These are phyloP conservation scores for Xyliphius kryptos DNA, from an alignment of 2,113 vertebrate species.

Conservation along the genomic window DNA sequence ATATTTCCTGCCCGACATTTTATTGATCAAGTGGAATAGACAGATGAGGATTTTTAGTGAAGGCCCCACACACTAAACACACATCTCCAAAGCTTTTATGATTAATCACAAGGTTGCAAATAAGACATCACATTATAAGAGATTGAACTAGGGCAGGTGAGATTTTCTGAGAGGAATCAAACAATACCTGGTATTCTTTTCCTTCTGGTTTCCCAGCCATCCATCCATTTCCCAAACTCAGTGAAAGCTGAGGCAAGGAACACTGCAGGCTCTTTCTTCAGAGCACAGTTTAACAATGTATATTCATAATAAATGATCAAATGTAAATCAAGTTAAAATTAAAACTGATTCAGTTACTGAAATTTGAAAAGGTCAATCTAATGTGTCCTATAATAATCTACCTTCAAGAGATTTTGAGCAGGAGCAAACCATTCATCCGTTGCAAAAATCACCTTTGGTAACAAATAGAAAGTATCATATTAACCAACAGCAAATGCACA, in stretches of 20 bases:
- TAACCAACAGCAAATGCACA: too few relatives aligned
- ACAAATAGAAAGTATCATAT: too few relatives aligned
- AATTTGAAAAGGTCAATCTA: too few relatives aligned
- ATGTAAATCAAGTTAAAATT: too few relatives aligned
- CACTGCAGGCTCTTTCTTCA: conserved; percentile 32
- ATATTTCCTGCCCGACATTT: conserved; percentile 7
- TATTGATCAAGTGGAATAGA: conserved; percentile 19
- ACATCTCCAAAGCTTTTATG: conserved; percentile 6
- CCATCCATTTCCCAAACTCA: conserved; percentile 72
- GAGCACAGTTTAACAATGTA: too few relatives aligned
- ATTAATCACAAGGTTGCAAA: conserved; percentile 9
- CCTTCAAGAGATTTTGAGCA: conserved; percentile 66
- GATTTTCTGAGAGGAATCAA: background rate
- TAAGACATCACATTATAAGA: background rate
- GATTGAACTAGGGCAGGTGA: background rate
- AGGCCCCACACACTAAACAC: conserved; percentile 14
- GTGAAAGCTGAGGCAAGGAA: conserved; percentile 62
- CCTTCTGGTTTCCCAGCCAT: conserved; percentile 77
- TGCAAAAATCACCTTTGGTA: conserved; percentile 65
- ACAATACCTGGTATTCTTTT: conserved; percentile 64
- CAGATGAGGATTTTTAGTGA: conserved; percentile 14
- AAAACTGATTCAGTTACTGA: too few relatives aligned
- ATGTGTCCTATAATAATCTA: too few relatives aligned
- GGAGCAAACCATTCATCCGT: conserved; percentile 71
- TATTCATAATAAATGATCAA: too few relatives aligned